These are phyloP conservation scores for Sinodicranocentrus sp. DNA, from an alignment of 2,888 invertebrate species.

Conservation along the genomic window DNA sequence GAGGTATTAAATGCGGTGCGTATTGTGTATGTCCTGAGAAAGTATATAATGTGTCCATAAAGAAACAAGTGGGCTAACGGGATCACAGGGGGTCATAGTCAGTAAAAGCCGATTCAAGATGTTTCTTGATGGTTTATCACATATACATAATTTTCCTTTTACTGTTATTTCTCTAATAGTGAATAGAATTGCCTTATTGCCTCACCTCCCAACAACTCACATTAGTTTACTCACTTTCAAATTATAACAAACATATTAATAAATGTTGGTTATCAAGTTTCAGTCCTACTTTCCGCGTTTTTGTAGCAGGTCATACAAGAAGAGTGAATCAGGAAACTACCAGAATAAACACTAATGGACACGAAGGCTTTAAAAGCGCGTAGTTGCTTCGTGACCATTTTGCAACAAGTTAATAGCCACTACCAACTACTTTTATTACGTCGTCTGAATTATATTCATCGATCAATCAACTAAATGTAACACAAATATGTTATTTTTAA, in stretches of 20 bases:
- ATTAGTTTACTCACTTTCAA: neutral
- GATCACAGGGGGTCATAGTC: constrained; percentile 54
- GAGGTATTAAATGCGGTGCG: neutral
- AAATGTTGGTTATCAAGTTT: neutral
- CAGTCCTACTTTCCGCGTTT: neutral
- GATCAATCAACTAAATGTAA: too few species aligned
- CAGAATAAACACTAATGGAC: too few species aligned
- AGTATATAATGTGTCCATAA: neutral
- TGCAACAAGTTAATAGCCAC: too few species aligned
- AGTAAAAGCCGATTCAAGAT: constrained; percentile 20
- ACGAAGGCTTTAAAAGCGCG: too few species aligned
- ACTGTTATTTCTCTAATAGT: neutral
- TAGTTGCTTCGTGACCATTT: too few species aligned
- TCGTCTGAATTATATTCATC: too few species aligned
- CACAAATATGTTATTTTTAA: too few species aligned
- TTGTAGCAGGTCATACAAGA: neutral
- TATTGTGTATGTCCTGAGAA: neutral
- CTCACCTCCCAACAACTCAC: neutral
- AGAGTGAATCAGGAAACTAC: neutral
- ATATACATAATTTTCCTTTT: too few species aligned
- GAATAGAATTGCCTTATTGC: neutral
- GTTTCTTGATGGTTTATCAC: neutral
- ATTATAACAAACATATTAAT: neutral
- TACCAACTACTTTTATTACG: too few species aligned
- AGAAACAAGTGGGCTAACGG: constrained; percentile 60